phyloP scores from a whole-genome alignment of 2,797 vertebrate genomes.

The Taeniopygia guttata region DNA sequence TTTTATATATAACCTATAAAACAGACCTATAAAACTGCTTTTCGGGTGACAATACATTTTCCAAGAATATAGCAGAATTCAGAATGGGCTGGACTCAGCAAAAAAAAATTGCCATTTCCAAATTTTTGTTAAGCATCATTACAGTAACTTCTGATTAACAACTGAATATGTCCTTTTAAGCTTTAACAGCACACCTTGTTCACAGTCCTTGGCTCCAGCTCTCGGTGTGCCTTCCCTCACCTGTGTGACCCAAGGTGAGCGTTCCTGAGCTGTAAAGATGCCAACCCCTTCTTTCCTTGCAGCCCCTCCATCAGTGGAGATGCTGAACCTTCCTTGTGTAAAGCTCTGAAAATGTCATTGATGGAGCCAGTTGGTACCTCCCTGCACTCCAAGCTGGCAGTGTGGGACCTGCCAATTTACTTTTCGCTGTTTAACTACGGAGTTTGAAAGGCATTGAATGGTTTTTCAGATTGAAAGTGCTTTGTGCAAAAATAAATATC shows the following conservation, averaged over 20 bases:
- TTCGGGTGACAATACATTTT: background rate
- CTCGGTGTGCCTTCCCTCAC: background rate
- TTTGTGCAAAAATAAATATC: background rate
- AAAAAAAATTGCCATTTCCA: background rate
- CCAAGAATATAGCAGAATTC: background rate
- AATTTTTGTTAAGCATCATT: background rate
- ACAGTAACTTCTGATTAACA: background rate
- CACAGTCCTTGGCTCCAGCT: background rate
- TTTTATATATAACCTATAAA: background rate
- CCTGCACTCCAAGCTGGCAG: background rate
- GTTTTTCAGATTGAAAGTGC: background rate
- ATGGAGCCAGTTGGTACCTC: accelerated
- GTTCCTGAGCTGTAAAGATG: accelerated
- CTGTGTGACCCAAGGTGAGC: background rate
- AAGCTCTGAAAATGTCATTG: background rate
- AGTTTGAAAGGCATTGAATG: background rate
- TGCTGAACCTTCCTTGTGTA: background rate
- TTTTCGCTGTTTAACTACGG: accelerated
- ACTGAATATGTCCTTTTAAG: background rate
- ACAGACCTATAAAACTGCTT: background rate
- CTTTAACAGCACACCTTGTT: background rate
- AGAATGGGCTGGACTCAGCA: background rate
- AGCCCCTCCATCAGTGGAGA: accelerated
- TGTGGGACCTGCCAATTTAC: background rate
- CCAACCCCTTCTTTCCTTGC: background rate